Evolutionary conservation across 1,140 invertebrate genomes (phyloP).

Genomic region (Sycophila sp.): DNA sequence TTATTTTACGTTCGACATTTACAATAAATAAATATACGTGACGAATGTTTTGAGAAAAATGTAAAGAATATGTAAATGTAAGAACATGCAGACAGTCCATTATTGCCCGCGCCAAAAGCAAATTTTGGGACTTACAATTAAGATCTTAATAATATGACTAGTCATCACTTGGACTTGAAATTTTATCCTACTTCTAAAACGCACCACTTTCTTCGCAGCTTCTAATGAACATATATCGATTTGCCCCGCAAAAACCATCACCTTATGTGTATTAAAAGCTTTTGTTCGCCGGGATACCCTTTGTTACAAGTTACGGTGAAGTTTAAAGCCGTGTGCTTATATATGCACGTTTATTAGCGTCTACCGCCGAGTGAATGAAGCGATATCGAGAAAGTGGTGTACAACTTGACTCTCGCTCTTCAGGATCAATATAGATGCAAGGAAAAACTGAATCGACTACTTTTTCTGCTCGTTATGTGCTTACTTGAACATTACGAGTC

Average conservation of each 20-base stretch:
- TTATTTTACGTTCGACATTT: too few species aligned
- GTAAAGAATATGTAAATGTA: too few species aligned
- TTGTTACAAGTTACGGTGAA: background rate
- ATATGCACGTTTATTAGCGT: too few species aligned
- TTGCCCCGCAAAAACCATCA: background rate
- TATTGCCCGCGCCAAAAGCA: slow-evolving; percentile 58
- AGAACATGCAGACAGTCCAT: slow-evolving; percentile 14
- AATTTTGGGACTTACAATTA: slow-evolving; percentile 41
- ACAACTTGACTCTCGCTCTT: too few species aligned
- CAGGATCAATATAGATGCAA: too few species aligned
- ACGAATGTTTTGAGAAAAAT: background rate
- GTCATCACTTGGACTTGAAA: slow-evolving; percentile 16
- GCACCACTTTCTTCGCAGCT: slow-evolving; percentile 20
- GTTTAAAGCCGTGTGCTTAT: background rate
- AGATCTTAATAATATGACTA: background rate
- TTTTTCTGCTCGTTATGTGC: too few species aligned
- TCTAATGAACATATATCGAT: too few species aligned
- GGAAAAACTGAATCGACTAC: too few species aligned
- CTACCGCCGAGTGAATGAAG: too few species aligned
- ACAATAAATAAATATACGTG: background rate
- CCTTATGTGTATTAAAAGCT: background rate
- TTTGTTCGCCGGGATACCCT: too few species aligned
- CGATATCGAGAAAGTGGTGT: too few species aligned
- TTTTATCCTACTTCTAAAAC: slow-evolving; percentile 16
- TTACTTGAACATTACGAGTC: too few species aligned